A percentile compares a stretch with the other conserved stretches of the same genome.
Evolutionary conservation across 1,140 invertebrate species (phyloP).

Genomic region (Drosophila trapezifrons): DNA sequence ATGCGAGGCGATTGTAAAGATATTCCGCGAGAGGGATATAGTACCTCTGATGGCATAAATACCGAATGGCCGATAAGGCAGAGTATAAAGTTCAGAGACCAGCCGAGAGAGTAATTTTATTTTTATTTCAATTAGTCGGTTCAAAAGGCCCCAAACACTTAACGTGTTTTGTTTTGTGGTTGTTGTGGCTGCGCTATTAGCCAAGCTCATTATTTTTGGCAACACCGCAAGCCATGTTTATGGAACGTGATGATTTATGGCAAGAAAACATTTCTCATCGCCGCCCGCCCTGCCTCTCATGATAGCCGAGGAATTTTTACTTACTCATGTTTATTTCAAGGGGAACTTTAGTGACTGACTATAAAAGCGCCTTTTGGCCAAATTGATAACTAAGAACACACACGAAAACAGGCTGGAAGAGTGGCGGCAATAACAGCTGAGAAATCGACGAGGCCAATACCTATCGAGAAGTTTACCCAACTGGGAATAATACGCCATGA

Average conservation of each 20-base stretch:
- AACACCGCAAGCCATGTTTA: conserved; percentile 63
- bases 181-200: conserved; percentile 27
- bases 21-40: no score
- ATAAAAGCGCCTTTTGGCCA: conserved; percentile 42
- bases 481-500: neutral
- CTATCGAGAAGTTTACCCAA: neutral
- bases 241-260: conserved; percentile 75
- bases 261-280: conserved; percentile 43
- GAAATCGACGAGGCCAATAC: conserved; percentile 15
- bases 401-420: conserved; percentile 12
- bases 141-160: conserved; percentile 41
- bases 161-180: neutral
- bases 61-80: conserved; percentile 15
- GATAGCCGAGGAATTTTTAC: conserved; percentile 73
- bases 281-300: conserved; percentile 20
- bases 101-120: conserved; percentile 29
- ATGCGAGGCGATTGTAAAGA: no score
- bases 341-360: conserved; percentile 68
- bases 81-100: conserved; percentile 31
- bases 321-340: conserved; percentile 79
- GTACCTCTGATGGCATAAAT: neutral
- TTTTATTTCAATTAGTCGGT: conserved; percentile 53
- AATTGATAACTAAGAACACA: conserved; percentile 15
- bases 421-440: neutral
- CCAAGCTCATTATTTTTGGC: conserved; percentile 53